Evolutionary conservation across 1,140 invertebrate species (phyloP).

Genomic region (Contarinia nasturtii): DNA sequence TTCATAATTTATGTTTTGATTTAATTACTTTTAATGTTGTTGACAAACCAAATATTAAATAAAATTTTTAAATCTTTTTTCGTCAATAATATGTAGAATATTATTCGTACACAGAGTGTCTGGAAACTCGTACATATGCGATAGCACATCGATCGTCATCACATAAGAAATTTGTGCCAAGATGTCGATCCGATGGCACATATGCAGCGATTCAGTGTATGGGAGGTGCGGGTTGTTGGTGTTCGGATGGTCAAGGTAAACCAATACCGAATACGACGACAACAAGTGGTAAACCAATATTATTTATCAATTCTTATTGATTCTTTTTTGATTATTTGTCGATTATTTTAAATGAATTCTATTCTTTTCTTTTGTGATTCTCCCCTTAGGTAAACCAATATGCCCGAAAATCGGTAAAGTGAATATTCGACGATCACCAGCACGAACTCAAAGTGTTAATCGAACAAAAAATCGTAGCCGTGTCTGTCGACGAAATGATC

Average conservation of each 20-base stretch:
- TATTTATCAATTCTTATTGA: no score
- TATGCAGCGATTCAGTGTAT: conserved; percentile 74
- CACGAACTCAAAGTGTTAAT: conserved; percentile 7
- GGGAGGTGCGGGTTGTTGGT: conserved; percentile 47
- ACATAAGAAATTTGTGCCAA: conserved; percentile 35
- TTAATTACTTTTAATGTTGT: no score
- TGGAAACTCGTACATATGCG: conserved; percentile 17
- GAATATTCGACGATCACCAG: conserved; percentile 22
- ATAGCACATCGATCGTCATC: conserved; percentile 15
- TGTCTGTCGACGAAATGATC: conserved; percentile 49
- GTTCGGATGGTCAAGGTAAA: conserved; percentile 59
- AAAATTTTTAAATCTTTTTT: not conserved
- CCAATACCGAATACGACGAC: conserved; percentile 57
- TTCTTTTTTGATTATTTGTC: no score
- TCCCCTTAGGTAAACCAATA: conserved; percentile 43
- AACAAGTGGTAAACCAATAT: conserved; percentile 39
- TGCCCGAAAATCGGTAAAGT: conserved; percentile 29
- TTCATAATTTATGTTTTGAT: no score
- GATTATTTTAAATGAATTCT: no score
- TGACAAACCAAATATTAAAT: no score
- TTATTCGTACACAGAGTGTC: conserved; percentile 12
- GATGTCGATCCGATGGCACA: conserved; percentile 59
- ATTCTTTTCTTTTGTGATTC: no score
- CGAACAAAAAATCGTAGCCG: not conserved
- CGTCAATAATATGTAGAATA: not conserved